A percentile compares a stretch with the other conserved stretches of the same genome.
phyloP scores from a whole-genome alignment of 1,140 invertebrate species.

The Contarinia nasturtii region DNA sequence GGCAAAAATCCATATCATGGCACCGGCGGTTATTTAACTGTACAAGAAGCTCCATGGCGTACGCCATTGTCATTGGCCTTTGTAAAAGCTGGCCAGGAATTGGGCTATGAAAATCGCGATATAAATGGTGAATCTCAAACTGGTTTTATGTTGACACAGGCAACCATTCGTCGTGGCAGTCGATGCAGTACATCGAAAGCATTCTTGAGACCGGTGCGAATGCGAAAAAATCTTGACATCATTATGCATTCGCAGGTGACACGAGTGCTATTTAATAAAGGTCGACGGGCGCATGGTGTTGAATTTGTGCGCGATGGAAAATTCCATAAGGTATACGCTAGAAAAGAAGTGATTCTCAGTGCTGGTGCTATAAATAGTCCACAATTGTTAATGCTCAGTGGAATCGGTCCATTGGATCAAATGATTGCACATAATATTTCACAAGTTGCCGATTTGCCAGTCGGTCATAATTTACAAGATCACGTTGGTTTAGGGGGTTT shows the following conservation, averaged over 20 bases:
- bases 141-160: constrained; percentile 70
- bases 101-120: constrained; percentile 63
- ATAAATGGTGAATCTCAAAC: constrained; percentile 67
- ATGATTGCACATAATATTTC: constrained; percentile 55
- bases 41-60: constrained; percentile 64
- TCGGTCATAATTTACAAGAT: constrained; percentile 61
- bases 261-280: constrained; percentile 44
- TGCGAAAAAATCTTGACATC: constrained; percentile 63
- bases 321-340: constrained; percentile 40
- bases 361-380: constrained; percentile 65
- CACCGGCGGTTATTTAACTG: constrained; percentile 61
- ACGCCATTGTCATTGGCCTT: constrained; percentile 64
- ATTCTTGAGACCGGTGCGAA: constrained; percentile 61
- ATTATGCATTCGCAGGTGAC: constrained; percentile 58
- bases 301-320: constrained; percentile 47
- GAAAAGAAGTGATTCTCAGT: constrained; percentile 59
- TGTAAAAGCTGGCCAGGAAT: constrained; percentile 54
- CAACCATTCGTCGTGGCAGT: constrained; percentile 64
- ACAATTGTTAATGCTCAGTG: constrained; percentile 76
- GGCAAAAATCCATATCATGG: constrained; percentile 51
- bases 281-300: constrained; percentile 54
- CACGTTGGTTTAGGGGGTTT: constrained; percentile 58
- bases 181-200: constrained; percentile 79
- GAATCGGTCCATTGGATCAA: constrained; percentile 65
- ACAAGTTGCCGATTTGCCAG: constrained; percentile 49